A percentile compares a stretch with the other conserved stretches of the same genome.
Conservation (phyloP, 2,888 invertebrate species). For the Vesta saturnalis region DNA sequence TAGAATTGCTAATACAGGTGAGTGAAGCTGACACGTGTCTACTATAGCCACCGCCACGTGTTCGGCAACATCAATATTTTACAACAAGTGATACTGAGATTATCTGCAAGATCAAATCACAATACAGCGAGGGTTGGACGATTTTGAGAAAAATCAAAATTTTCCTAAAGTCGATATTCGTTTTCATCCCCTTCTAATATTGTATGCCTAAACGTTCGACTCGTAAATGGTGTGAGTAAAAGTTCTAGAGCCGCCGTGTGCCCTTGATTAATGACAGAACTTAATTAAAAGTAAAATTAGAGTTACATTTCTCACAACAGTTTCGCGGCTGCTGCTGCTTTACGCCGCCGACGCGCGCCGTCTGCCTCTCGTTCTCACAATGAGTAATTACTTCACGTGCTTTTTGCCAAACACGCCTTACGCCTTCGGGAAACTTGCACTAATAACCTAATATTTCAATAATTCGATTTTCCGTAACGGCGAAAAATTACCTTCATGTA, state of each 20-base stretch:
- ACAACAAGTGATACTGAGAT: constrained; percentile 13
- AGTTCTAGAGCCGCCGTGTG: constrained; percentile 46
- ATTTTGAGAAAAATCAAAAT: too few relatives aligned
- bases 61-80: constrained; percentile 27
- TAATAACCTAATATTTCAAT: too few relatives aligned
- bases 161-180: constrained; percentile 18
- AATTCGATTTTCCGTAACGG: background rate
- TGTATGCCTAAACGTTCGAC: constrained; percentile 37
- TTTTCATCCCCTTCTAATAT: constrained; percentile 25
- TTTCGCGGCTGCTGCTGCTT: constrained; percentile 46
- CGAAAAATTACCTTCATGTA: background rate
- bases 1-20: constrained; percentile 36
- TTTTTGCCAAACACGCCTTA: constrained; percentile 22
- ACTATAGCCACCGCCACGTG: constrained; percentile 41
- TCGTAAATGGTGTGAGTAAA: constrained; percentile 35
- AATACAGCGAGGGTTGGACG: too few relatives aligned
- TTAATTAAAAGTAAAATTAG: constrained; percentile 65
- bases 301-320: constrained; percentile 60
- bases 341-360: constrained; percentile 37
- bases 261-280: constrained; percentile 65
- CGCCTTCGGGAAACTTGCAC: constrained; percentile 13
- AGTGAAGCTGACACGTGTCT: constrained; percentile 33
- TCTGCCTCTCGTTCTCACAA: constrained; percentile 39
- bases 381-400: constrained; percentile 38
- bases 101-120: too few relatives aligned